Evolutionary conservation across 2,113 vertebrate genomes (phyloP).

Genomic region (Psittacara wagleri): DNA sequence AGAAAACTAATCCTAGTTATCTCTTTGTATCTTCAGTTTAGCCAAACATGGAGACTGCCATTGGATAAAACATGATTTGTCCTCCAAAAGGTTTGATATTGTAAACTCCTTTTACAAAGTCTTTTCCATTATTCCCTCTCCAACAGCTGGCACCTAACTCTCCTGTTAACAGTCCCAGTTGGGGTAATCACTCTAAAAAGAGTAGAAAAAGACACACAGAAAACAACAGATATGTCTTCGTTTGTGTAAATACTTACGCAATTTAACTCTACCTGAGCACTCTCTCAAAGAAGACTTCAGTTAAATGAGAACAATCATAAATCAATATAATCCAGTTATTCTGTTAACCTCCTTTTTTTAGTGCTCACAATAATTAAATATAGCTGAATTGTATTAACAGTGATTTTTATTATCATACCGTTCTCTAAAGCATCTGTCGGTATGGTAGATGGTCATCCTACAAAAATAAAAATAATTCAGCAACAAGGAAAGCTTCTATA

Average conservation of each 20-base stretch:
- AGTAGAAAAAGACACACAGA: background rate
- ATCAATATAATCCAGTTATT: conserved; percentile 16
- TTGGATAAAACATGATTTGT: background rate
- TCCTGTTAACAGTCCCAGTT: conserved; percentile 46
- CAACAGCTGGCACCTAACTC: conserved; percentile 45
- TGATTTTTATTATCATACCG: conserved; percentile 6
- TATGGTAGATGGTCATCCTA: background rate
- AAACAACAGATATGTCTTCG: conserved; percentile 31
- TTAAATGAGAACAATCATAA: conserved; percentile 16
- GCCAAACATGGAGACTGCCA: background rate
- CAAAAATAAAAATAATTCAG: background rate
- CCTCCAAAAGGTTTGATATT: background rate
- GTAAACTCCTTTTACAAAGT: conserved; percentile 18
- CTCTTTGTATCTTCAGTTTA: background rate
- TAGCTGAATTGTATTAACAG: conserved; percentile 4
- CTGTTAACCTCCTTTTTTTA: background rate
- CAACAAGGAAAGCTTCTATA: background rate
- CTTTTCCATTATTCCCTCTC: conserved; percentile 7
- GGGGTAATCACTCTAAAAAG: conserved; percentile 34
- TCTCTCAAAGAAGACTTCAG: conserved; percentile 16
- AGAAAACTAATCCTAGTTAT: background rate
- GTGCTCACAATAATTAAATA: background rate
- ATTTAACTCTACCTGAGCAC: conserved; percentile 31
- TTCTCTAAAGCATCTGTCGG: background rate
- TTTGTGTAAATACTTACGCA: conserved; percentile 17